Evolutionary conservation across 1,140 invertebrate species (phyloP).

Genomic region (Meloidogyne exigua): DNA sequence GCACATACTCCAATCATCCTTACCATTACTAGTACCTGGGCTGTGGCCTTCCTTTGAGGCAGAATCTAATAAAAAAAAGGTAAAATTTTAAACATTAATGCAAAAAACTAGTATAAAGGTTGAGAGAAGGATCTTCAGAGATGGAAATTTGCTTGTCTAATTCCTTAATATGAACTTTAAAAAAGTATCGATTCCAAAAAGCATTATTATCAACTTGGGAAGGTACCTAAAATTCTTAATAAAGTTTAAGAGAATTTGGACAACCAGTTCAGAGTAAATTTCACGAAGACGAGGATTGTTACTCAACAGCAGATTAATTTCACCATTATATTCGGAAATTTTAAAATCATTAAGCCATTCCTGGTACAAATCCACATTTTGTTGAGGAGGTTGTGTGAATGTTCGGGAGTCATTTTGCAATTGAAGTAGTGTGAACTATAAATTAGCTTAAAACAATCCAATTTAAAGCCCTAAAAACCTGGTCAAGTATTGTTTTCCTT

Average conservation of each 20-base stretch:
- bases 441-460: background rate
- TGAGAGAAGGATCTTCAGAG: background rate
- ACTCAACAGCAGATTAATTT: constrained; percentile 52
- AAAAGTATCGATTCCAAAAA: constrained; percentile 59
- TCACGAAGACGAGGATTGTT: constrained; percentile 50
- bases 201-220: constrained; percentile 51
- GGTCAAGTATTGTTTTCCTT: constrained; percentile 49
- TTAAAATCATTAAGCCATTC: constrained; percentile 55
- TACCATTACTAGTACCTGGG: constrained; percentile 30
- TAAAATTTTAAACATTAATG: background rate
- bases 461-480: constrained; percentile 28
- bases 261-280: constrained; percentile 47
- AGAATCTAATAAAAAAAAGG: background rate
- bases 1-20: constrained; percentile 43
- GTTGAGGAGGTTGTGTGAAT: constrained; percentile 42
- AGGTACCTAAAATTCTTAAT: no score
- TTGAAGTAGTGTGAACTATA: constrained; percentile 48
- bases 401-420: constrained; percentile 52
- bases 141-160: constrained; percentile 33
- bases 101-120: constrained; percentile 1
- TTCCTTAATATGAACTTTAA: constrained; percentile 51
- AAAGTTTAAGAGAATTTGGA: no score
- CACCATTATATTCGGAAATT: constrained; percentile 53
- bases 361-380: constrained; percentile 43
- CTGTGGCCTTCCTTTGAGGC: constrained; percentile 10